Base-by-base conservation (phyloP, 2,888 invertebrate species). In the Rhingia rostrata region DNA sequence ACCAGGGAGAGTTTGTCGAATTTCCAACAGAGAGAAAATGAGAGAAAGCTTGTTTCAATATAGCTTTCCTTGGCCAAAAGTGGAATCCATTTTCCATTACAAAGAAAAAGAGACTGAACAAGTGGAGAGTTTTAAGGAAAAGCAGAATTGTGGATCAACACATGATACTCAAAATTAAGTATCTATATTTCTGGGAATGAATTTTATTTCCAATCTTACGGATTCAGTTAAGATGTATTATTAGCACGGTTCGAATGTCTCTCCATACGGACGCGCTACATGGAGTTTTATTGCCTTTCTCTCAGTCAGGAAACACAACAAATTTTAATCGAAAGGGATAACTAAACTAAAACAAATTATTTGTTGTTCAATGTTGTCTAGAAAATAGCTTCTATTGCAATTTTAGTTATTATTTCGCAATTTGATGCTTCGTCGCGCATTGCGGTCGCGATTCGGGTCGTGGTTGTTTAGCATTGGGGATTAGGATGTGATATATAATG, bases 161-260 rank as follows among this genome's bases (percentile, higher is more conserved):
- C 61, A 84, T 84, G 84, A 80, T 75, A 80, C 75, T 80, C 84
- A 74, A 84, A 80, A 80, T 84, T 74, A 84, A 84, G 84, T 84
- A 84, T 84, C 80, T 70, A 84, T 80, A 70, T 84, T 80, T 80
- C 75, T 61, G 80, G 84, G 60, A 69, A 84, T 80, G 84, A 84
- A 63, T 84, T 84, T 84, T 70, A 70, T 61, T 84, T 80, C 84
- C 74, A 84, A 84, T 84, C 80, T 72, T 73, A 72, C 72, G 86
- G 74, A 75, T 88, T 90, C 89, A 90, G 90, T 90, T 89, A 90
- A 89, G 89, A 90, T 90, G 89, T 90, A 88, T 88, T 88, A 88
- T 90, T 90, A 89, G 88, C 88, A 88, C 89, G 89, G 89, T 89
- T 88, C 90, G 88, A 89, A 90, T 89, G 90, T 90, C 88, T 89